Evolutionary conservation across 53 echinoderm and acorn worm genomes (phyloP).

Genomic region (Paelopatides confundens): DNA sequence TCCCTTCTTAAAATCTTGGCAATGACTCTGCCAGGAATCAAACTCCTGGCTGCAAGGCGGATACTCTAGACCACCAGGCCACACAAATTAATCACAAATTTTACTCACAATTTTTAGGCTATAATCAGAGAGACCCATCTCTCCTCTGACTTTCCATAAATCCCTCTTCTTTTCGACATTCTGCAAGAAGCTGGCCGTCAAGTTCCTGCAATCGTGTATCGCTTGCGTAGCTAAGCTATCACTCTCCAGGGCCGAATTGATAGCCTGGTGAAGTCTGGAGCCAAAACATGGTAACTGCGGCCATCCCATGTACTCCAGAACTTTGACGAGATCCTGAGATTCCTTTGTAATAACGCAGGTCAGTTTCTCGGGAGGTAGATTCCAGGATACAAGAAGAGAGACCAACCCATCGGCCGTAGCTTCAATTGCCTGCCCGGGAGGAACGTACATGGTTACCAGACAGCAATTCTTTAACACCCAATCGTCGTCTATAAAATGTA

Average conservation of each 20-base stretch:
- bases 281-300: constrained; percentile 36
- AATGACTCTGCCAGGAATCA: too few species aligned
- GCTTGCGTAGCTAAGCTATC: not conserved
- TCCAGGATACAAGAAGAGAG: constrained; percentile 32
- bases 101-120: constrained; percentile 25
- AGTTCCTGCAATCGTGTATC: constrained; percentile 2
- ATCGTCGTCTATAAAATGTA: constrained; percentile 29
- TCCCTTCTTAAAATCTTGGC: too few species aligned
- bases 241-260: not conserved
- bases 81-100: not conserved
- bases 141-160: constrained; percentile 11
- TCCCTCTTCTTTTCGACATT: constrained; percentile 15
- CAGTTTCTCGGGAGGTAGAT: constrained; percentile 24
- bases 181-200: constrained; percentile 15
- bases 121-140: constrained; percentile 18
- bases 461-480: constrained; percentile 28
- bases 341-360: constrained; percentile 17
- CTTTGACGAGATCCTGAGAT: not conserved
- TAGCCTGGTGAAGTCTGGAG: constrained; percentile 9
- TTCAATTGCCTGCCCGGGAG: constrained; percentile 7
- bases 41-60: too few species aligned
- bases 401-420: not conserved
- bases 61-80: too few species aligned
- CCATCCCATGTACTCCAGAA: constrained; percentile 17
- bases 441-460: constrained; percentile 13